Conservation (phyloP, 2,113 vertebrate species). For the Sakesphorus luctuosus region DNA sequence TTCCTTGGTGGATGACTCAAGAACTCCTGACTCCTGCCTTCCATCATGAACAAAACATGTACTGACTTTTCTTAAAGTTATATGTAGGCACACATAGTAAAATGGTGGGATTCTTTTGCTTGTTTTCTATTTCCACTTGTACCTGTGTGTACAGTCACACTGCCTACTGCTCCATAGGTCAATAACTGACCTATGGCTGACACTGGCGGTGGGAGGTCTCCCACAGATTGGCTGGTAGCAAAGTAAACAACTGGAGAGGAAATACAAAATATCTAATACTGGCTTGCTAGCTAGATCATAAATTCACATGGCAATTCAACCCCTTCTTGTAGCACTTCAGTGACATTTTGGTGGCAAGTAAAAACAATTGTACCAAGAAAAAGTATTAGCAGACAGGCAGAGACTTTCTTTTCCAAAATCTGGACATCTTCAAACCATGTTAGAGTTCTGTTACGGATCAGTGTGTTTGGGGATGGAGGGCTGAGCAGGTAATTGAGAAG, state of each 20-base stretch:
- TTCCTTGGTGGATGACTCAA: slow-evolving; percentile 27
- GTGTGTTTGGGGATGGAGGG: background rate
- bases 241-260: background rate
- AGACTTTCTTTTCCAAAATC: background rate
- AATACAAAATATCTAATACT: background rate
- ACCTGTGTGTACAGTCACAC: background rate
- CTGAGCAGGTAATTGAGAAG: background rate
- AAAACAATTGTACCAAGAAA: background rate
- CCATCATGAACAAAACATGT: background rate
- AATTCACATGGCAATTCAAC: background rate
- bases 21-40: background rate
- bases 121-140: background rate
- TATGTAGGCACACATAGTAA: background rate
- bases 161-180: background rate
- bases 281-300: background rate
- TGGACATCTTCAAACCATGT: background rate
- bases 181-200: background rate
- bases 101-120: background rate
- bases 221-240: background rate
- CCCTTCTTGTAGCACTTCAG: background rate
- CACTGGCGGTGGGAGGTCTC: background rate
- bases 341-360: background rate
- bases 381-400: background rate
- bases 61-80: background rate
- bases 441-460: background rate